Percentiles rank a stretch among this genome's conserved stretches.
These are phyloP conservation scores for Chrysaora quinquecirrha DNA, from an alignment of 30 jellyfish, hydroid and myxozoan species.

Conservation along the genomic window DNA sequence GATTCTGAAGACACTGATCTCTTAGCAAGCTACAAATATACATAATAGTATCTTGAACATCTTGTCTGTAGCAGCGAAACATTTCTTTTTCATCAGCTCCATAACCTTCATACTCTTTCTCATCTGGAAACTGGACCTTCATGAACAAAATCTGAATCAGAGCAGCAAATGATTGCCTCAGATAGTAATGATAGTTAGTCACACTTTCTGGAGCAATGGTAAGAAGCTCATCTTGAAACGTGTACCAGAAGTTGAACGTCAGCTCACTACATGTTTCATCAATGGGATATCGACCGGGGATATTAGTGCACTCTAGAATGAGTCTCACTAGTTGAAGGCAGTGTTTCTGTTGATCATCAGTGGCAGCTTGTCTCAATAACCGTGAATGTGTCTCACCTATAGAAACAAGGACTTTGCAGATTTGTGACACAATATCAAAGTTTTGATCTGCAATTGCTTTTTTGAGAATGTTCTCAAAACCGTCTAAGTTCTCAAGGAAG, in stretches of 20 bases:
- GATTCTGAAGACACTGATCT: constrained; percentile 72
- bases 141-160: constrained; percentile 57
- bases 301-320: constrained; percentile 65
- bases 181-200: constrained; percentile 51
- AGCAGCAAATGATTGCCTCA: constrained; percentile 64
- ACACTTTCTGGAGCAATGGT: constrained; percentile 41
- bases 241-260: constrained; percentile 88
- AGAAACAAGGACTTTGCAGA: constrained; percentile 62
- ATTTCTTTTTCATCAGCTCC: constrained; percentile 80
- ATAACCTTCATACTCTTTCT: constrained; percentile 21
- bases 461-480: constrained; percentile 40
- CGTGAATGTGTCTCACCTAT: constrained; percentile 84
- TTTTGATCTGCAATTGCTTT: constrained; percentile 46
- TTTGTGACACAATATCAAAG: constrained; percentile 37
- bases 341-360: constrained; percentile 55
- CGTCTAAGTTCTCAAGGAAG: constrained; percentile 49
- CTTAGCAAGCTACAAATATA: constrained; percentile 65
- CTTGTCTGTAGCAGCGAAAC: constrained; percentile 85
- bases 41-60: constrained; percentile 87
- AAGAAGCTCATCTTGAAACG: constrained; percentile 80
- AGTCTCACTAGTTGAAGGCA: constrained; percentile 56
- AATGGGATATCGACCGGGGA: constrained; percentile 72
- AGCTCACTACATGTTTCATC: constrained; percentile 88
- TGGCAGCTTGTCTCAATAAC: constrained; percentile 53
- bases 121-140: constrained; percentile 78